These are phyloP conservation scores for Peromyscus maniculatus DNA, from an alignment of 2,113 vertebrate genomes.

Conservation along the genomic window DNA sequence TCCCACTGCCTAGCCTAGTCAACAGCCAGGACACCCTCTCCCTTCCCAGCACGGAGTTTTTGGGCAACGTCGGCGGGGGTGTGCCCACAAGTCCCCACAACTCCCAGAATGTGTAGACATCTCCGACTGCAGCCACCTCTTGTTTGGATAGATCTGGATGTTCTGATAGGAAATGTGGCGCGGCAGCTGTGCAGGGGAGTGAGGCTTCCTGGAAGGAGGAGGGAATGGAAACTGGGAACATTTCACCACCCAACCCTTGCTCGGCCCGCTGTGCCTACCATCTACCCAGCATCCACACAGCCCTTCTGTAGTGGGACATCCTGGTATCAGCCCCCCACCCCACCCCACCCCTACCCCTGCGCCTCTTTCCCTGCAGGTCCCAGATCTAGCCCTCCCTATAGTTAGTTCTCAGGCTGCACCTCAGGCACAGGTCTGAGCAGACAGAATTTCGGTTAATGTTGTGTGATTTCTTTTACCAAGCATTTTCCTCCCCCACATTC, in stretches of 20 bases:
- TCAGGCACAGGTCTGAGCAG: neutral
- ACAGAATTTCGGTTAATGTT: neutral
- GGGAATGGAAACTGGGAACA: neutral
- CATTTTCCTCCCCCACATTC: neutral
- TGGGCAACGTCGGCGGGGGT: neutral
- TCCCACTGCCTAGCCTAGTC: neutral
- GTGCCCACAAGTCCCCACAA: neutral
- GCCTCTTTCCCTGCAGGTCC: neutral
- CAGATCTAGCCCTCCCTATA: neutral
- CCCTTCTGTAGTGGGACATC: neutral
- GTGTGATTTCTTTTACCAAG: neutral
- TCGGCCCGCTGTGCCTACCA: fast-evolving
- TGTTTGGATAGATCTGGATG: slow-evolving; percentile 34
- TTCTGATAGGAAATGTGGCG: slow-evolving; percentile 16
- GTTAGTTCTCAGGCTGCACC: neutral
- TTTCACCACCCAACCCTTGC: neutral
- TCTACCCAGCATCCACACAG: neutral
- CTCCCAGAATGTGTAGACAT: neutral
- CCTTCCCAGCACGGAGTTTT: neutral
- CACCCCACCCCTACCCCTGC: neutral
- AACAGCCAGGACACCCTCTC: neutral
- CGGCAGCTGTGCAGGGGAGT: slow-evolving; percentile 21
- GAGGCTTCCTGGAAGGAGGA: slow-evolving; percentile 55
- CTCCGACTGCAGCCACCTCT: neutral
- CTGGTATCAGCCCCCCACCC: neutral